phyloP scores from a whole-genome alignment of 2,797 vertebrate genomes.

The Myotis vivesi region DNA sequence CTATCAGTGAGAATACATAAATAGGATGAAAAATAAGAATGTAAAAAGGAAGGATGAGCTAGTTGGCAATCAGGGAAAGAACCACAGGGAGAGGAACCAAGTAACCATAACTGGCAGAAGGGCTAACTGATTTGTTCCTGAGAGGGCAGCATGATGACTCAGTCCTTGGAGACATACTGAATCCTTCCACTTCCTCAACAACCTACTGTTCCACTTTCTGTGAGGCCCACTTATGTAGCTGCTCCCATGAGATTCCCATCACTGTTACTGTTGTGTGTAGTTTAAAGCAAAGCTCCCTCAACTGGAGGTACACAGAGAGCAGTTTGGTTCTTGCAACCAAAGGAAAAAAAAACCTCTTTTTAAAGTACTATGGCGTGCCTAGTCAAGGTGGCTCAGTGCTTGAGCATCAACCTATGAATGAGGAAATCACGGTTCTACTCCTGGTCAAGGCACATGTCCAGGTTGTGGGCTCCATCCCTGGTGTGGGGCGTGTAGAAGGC shows the following conservation, averaged over 20 bases:
- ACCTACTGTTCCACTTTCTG: neutral
- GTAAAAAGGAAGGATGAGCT: neutral
- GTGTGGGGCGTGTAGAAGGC: too few species aligned
- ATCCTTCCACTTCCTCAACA: neutral
- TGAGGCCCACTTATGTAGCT: neutral
- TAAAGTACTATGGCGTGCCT: neutral
- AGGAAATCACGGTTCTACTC: too few species aligned
- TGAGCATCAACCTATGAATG: too few species aligned
- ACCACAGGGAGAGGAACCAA: neutral
- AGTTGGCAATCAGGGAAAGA: neutral
- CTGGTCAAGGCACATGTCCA: too few species aligned
- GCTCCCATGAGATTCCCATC: neutral
- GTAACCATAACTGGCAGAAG: neutral
- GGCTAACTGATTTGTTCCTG: neutral
- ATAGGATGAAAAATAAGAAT: neutral
- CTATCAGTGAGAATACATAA: neutral
- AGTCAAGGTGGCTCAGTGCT: too few species aligned
- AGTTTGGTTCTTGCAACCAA: neutral
- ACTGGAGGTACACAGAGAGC: neutral
- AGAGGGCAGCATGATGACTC: neutral
- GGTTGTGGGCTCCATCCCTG: too few species aligned
- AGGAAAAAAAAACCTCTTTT: neutral
- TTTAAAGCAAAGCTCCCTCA: neutral
- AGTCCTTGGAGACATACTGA: neutral
- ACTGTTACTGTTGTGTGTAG: neutral